Base-by-base conservation (phyloP, 2,797 vertebrate genomes). In the Bradypodion pumilum region DNA sequence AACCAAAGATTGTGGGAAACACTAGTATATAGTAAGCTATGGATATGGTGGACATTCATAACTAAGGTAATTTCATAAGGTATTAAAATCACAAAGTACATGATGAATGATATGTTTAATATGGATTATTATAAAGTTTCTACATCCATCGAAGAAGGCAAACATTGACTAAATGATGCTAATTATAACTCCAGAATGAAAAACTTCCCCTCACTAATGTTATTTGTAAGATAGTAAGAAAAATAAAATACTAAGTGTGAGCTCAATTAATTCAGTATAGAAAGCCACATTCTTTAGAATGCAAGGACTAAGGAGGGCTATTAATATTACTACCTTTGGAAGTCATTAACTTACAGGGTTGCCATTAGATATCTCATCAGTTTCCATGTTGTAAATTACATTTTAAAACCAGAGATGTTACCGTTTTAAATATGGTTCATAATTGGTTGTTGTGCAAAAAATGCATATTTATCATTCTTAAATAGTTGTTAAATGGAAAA, bases 191-290 rank as follows among this genome's bases (percentile, higher is more conserved):
- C 1, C 40, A 80, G 60, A 82, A 85, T 77, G 81, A 66, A 60
- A 2, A 81, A 68, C 86, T 21, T 79, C 92, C 91, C 87, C 72
- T 90, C 92, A 80, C 35, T 89, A 87, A 88, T 63, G 81, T 86
- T 91, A 85, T 90, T 63, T 91, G 70, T 0, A 46, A 89, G 91
- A 87, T 87, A 86, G 83, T 40, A 86, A 83, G 74, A 80, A 88
- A n/a, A 88, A n/a, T 93, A 90, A 86, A 37, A 3, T 37, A 37
- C 37, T 37, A 37, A 37, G 37, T 37, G 37, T 37, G 37, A 37
- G 37, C 37, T 37, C 37, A 37, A 37, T 37, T 37, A 37, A 37
- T 37, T 37, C 37, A 37, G 37, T 37, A 37, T 3, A 37, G 37
- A 37, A 49, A 12, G 46, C 46, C 46, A 49, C 46, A 7, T 7